These are phyloP conservation scores for Clamator glandarius DNA, from an alignment of 2,797 vertebrate species.

Conservation along the genomic window DNA sequence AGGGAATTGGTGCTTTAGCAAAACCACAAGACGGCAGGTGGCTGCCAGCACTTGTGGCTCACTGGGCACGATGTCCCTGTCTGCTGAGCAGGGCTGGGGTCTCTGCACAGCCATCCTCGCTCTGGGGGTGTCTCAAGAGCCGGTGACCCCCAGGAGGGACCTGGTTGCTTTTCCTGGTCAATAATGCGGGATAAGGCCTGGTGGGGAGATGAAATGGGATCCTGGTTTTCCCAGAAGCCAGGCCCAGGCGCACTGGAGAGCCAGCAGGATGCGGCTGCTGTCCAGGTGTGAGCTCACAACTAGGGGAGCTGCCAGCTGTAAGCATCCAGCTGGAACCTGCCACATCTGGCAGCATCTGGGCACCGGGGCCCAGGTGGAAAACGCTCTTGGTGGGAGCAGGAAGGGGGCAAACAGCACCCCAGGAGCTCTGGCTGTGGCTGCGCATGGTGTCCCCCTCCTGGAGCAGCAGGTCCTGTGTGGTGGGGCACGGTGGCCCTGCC, in stretches of 20 bases:
- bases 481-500: background rate
- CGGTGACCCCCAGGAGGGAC: accelerated
- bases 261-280: accelerated
- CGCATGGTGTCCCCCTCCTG: background rate
- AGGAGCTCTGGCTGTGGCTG: background rate
- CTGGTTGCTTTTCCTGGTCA: background rate
- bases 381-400: background rate
- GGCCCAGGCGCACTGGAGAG: background rate
- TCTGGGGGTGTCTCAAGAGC: background rate
- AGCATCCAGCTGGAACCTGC: background rate
- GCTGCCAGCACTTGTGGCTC: background rate
- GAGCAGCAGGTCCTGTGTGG: accelerated
- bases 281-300: background rate
- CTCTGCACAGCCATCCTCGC: background rate
- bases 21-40: background rate
- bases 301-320: background rate
- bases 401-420: background rate
- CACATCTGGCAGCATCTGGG: background rate
- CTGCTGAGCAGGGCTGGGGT: accelerated
- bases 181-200: background rate
- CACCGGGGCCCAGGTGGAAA: background rate
- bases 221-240: background rate
- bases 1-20: background rate
- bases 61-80: background rate
- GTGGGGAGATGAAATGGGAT: background rate